Percentiles rank a stretch among this genome's conserved stretches.
These are phyloP conservation scores for Strix uralensis DNA, from an alignment of 2,113 vertebrate species.

Conservation along the genomic window DNA sequence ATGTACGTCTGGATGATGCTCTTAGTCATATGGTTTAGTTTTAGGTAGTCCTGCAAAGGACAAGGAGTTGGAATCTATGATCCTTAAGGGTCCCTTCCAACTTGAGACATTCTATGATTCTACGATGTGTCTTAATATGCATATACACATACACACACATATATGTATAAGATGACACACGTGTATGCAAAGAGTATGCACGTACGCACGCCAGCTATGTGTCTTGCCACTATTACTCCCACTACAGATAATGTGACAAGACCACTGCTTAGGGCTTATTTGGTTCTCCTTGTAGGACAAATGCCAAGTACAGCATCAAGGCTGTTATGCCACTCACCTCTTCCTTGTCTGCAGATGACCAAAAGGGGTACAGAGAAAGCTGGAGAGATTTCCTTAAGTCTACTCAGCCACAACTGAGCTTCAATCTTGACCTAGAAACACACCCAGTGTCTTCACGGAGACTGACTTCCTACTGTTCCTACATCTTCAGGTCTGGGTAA, in stretches of 20 bases:
- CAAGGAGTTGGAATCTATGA: background rate
- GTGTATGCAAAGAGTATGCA: background rate
- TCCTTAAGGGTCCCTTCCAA: background rate
- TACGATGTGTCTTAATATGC: background rate
- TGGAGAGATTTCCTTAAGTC: background rate
- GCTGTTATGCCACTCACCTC: background rate
- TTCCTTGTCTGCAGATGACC: background rate
- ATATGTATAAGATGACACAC: fast-evolving
- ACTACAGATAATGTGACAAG: background rate
- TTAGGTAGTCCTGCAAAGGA: background rate
- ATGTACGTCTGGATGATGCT: fast-evolving
- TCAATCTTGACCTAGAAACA: background rate
- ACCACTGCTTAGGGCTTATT: background rate
- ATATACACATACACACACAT: background rate
- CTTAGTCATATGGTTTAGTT: background rate
- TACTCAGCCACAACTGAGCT: background rate
- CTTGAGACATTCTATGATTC: background rate
- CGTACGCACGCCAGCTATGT: fast-evolving
- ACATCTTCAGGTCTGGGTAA: background rate
- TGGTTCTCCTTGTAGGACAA: background rate
- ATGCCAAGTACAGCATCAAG: fast-evolving
- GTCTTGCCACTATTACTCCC: background rate
- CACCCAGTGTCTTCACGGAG: background rate
- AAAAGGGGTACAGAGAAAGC: background rate
- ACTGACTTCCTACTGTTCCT: background rate